These are phyloP conservation scores for Eupithecia subumbrata DNA, from an alignment of 2,888 invertebrate genomes.

Conservation along the genomic window DNA sequence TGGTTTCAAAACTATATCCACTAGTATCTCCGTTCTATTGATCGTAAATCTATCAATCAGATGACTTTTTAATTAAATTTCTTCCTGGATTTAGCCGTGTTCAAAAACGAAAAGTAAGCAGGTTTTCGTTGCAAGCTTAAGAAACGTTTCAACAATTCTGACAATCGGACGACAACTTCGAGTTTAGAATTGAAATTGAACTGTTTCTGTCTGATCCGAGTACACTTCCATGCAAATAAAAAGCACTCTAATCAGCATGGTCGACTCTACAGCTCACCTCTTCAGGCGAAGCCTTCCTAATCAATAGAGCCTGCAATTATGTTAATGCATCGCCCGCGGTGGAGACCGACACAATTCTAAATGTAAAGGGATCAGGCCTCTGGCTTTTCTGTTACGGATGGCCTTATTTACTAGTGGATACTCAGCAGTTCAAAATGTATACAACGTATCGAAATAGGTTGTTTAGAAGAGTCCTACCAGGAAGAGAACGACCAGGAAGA, in stretches of 20 bases:
- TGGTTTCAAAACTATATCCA: no score
- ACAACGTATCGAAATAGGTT: background rate
- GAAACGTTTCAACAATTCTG: background rate
- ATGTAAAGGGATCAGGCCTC: constrained; percentile 15
- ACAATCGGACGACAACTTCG: background rate
- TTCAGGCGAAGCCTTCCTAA: constrained; percentile 56
- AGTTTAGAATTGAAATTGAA: background rate
- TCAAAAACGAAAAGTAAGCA: no score
- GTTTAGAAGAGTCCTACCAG: no score
- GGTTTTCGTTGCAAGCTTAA: no score
- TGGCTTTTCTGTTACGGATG: constrained; percentile 13
- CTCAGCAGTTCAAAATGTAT: background rate
- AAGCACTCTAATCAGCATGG: constrained; percentile 4
- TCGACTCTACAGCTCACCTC: background rate
- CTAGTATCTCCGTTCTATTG: no score
- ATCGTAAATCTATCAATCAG: no score
- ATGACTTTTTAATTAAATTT: no score
- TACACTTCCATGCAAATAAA: background rate
- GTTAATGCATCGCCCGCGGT: constrained; percentile 76
- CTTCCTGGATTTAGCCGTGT: no score
- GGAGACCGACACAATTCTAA: constrained; percentile 70
- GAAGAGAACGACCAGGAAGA: no score
- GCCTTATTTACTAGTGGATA: background rate
- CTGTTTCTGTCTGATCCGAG: background rate
- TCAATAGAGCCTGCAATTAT: constrained; percentile 81